These are phyloP conservation scores for Morpho helenor DNA, from an alignment of 2,888 invertebrate species.

Conservation along the genomic window DNA sequence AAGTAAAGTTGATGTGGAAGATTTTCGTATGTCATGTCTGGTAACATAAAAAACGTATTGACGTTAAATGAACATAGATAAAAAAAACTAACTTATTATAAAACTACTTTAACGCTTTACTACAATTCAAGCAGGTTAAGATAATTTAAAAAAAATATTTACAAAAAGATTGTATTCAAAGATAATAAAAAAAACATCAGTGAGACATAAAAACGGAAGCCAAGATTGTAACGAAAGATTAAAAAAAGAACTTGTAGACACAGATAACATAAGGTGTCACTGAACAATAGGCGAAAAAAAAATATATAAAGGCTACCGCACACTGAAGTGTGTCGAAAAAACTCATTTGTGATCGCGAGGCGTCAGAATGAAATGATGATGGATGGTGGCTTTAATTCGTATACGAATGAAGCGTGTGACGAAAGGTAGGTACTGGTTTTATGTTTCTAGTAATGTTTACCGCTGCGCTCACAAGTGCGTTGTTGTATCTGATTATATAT, in stretches of 20 bases:
- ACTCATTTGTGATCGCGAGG: constrained; percentile 50
- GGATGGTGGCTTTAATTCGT: constrained; percentile 44
- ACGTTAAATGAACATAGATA: too few species aligned
- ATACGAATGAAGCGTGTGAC: constrained; percentile 42
- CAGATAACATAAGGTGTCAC: constrained; percentile 26
- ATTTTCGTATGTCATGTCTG: too few species aligned
- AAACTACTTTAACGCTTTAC: too few species aligned
- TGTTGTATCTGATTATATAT: background rate
- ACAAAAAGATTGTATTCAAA: background rate
- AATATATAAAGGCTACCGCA: constrained; percentile 36
- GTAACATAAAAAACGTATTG: too few species aligned
- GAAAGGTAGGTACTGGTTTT: constrained; percentile 28
- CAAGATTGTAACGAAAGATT: constrained; percentile 14
- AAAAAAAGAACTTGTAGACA: constrained; percentile 13
- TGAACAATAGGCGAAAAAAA: constrained; percentile 27
- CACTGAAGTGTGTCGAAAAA: constrained; percentile 45
- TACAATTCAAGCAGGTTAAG: too few species aligned
- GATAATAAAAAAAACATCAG: background rate
- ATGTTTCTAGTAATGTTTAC: constrained; percentile 27
- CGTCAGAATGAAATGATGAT: constrained; percentile 54
- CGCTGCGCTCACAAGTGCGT: constrained; percentile 10
- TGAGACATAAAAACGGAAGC: constrained; percentile 8
- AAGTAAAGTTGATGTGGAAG: too few species aligned
- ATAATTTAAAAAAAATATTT: background rate
- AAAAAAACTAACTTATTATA: too few species aligned